Conservation (phyloP, 2,113 vertebrate genomes). For the Carollia perspicillata region DNA sequence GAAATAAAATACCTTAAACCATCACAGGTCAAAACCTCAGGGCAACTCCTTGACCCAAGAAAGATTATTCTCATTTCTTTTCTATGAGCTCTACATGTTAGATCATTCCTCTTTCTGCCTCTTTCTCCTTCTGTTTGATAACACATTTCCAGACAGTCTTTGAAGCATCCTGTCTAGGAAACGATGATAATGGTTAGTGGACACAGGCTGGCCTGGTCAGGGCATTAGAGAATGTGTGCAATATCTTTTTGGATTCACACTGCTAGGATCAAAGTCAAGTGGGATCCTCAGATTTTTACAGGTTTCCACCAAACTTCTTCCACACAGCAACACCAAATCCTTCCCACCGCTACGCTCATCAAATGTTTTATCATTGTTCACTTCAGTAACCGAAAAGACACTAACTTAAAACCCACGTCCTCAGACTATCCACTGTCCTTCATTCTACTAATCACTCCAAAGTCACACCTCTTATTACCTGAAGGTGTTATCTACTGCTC, state of each 20-base stretch:
- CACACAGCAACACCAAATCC: not conserved
- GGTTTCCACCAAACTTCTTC: not conserved
- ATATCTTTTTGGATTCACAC: not conserved
- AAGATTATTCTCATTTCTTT: constrained; percentile 24
- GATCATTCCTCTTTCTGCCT: not conserved
- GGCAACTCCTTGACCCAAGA: constrained; percentile 28
- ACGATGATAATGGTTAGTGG: not conserved
- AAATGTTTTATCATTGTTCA: not conserved
- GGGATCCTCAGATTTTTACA: not conserved
- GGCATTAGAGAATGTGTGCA: too few relatives aligned
- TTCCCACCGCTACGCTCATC: not conserved
- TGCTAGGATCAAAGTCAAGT: not conserved
- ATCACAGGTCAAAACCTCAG: not conserved
- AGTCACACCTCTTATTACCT: not conserved
- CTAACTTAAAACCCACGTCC: not conserved
- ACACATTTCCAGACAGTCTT: not conserved
- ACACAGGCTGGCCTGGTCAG: not conserved
- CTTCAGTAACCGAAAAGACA: not conserved
- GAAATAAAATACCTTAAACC: constrained; percentile 8
- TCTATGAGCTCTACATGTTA: not conserved
- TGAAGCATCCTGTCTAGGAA: not conserved
- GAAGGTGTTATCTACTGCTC: not conserved
- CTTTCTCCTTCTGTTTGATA: not conserved
- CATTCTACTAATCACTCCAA: not conserved
- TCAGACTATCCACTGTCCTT: not conserved